Evolutionary conservation across 2,797 vertebrate species (phyloP).

Genomic region (Smutsia gigantea): DNA sequence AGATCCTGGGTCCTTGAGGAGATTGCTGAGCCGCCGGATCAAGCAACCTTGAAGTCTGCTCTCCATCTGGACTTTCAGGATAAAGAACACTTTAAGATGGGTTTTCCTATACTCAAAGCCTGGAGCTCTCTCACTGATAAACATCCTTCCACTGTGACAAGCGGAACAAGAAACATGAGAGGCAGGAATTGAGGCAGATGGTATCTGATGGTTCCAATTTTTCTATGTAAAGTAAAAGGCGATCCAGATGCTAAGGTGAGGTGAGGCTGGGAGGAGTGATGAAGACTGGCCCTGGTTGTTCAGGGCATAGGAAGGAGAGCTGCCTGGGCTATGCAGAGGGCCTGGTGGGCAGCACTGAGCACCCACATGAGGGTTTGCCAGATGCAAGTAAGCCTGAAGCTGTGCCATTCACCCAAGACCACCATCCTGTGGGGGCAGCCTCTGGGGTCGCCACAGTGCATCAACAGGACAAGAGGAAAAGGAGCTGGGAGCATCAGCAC

Average conservation of each 20-base stretch:
- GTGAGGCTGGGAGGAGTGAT: background rate
- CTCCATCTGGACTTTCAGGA: background rate
- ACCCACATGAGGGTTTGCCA: background rate
- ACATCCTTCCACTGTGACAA: background rate
- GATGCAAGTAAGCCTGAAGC: background rate
- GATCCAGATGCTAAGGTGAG: background rate
- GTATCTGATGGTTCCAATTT: background rate
- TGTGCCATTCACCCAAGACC: background rate
- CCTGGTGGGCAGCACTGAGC: background rate
- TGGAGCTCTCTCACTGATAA: background rate
- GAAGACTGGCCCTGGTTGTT: background rate
- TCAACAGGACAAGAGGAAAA: background rate
- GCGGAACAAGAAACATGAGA: background rate
- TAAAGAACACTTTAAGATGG: background rate
- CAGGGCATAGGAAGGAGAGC: background rate
- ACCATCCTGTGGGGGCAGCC: too few relatives aligned
- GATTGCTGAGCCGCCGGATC: background rate
- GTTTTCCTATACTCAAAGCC: background rate
- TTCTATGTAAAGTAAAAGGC: background rate
- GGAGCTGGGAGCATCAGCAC: background rate
- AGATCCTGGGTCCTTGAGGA: background rate
- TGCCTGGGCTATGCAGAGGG: fast-evolving
- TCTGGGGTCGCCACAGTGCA: background rate
- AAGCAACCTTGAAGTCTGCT: background rate
- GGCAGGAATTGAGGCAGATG: background rate